Conservation (phyloP, 2,888 invertebrate genomes). For the Harmothoe impar region DNA sequence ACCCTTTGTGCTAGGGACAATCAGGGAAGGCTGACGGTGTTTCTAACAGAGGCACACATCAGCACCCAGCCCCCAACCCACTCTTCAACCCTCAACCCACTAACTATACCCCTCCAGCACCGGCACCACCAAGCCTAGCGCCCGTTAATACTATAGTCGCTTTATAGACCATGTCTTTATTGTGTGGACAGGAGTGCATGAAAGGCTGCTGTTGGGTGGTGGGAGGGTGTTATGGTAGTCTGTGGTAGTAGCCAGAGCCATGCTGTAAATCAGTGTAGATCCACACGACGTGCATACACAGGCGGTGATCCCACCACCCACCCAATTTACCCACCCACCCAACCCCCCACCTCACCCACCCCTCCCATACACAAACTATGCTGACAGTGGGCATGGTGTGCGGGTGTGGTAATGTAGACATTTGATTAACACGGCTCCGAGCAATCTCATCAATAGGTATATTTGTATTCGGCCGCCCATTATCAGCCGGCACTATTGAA, state of each 20-base stretch:
- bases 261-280: constrained; percentile 14
- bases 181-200: neutral
- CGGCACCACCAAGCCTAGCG: neutral
- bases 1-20: constrained; percentile 13
- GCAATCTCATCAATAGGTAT: constrained; percentile 37
- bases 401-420: constrained; percentile 28
- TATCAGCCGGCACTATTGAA: constrained; percentile 43
- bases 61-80: neutral
- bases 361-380: constrained; percentile 4
- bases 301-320: no score
- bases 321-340: neutral
- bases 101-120: neutral
- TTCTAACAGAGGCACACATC: no score
- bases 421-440: constrained; percentile 39
- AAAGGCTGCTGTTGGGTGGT: no score
- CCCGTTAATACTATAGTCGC: neutral
- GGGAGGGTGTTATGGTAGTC: neutral
- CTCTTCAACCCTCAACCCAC: neutral
- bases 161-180: no score
- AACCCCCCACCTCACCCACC: neutral
- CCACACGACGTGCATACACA: neutral
- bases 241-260: neutral
- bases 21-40: no score
- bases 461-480: constrained; percentile 48
- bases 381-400: neutral